Evolutionary conservation across 1,140 invertebrate species (phyloP).

Genomic region (Elysia chlorotica): DNA sequence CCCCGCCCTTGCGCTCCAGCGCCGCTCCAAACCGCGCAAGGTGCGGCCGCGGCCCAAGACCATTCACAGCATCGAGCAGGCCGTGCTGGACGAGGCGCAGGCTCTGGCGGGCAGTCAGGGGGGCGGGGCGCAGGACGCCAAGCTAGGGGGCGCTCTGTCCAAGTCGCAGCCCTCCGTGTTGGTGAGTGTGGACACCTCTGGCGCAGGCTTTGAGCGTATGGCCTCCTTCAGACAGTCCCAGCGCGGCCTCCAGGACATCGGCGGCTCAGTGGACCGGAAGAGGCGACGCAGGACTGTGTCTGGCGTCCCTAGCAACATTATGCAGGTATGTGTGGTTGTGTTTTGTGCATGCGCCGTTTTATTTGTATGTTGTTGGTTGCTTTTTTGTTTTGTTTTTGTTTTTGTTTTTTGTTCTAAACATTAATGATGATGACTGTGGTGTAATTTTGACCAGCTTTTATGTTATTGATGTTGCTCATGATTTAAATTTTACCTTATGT

Average conservation of each 20-base stretch:
- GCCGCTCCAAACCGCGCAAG: constrained; percentile 44
- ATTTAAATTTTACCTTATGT: too few relatives aligned
- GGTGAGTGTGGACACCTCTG: constrained; percentile 52
- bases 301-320: constrained; percentile 47
- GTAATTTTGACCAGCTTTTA: too few relatives aligned
- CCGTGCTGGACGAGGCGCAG: constrained; percentile 27
- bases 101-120: constrained; percentile 18
- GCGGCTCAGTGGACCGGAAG: constrained; percentile 26
- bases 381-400: too few relatives aligned
- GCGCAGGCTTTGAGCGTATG: constrained; percentile 50
- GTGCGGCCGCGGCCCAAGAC: constrained; percentile 36
- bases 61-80: constrained; percentile 37
- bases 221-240: constrained; percentile 44
- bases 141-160: constrained; percentile 27
- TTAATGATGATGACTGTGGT: too few relatives aligned
- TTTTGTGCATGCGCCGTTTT: too few relatives aligned
- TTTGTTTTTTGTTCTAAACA: too few relatives aligned
- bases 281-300: constrained; percentile 45
- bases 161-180: constrained; percentile 43
- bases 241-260: constrained; percentile 5
- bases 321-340: constrained; percentile 27
- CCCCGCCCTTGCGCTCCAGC: constrained; percentile 27
- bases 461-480: too few relatives aligned
- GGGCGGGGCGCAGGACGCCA: constrained; percentile 13
- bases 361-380: too few relatives aligned